Conservation (phyloP, 2,888 invertebrate genomes). For the Heliconius cydno region DNA sequence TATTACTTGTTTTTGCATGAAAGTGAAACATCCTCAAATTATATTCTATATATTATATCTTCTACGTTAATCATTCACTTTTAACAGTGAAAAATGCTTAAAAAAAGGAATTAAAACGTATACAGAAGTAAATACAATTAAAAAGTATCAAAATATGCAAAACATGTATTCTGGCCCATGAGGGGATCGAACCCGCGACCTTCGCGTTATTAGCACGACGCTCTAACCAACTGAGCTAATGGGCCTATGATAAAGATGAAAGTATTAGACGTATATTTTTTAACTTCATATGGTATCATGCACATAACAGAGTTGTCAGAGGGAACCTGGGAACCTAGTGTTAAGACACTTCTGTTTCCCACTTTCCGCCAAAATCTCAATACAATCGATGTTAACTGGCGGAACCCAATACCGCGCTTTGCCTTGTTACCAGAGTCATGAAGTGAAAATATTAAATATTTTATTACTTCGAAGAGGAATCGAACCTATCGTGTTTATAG, state of each 20-base stretch:
- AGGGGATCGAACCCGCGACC: constrained; percentile 13
- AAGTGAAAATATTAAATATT: not conserved
- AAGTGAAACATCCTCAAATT: too few species aligned
- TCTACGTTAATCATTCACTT: too few species aligned
- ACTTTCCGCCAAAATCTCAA: not conserved
- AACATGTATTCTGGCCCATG: not conserved
- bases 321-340: not conserved
- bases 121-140: not conserved
- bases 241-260: not conserved
- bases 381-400: not conserved
- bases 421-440: not conserved
- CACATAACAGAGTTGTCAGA: not conserved
- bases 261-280: not conserved
- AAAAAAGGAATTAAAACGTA: not conserved
- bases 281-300: not conserved
- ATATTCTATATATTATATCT: too few species aligned
- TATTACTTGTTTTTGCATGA: not conserved
- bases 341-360: not conserved
- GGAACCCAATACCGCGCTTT: not conserved
- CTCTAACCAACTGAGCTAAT: constrained; percentile 8
- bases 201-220: constrained; percentile 10
- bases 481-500: not conserved
- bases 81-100: too few species aligned
- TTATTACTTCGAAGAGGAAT: not conserved
- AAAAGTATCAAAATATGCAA: not conserved